Evolutionary conservation across 2,888 invertebrate genomes (phyloP), one percentile per base, ranked within the genome.

Genomic region (Trissonchulus sp.): DNA sequence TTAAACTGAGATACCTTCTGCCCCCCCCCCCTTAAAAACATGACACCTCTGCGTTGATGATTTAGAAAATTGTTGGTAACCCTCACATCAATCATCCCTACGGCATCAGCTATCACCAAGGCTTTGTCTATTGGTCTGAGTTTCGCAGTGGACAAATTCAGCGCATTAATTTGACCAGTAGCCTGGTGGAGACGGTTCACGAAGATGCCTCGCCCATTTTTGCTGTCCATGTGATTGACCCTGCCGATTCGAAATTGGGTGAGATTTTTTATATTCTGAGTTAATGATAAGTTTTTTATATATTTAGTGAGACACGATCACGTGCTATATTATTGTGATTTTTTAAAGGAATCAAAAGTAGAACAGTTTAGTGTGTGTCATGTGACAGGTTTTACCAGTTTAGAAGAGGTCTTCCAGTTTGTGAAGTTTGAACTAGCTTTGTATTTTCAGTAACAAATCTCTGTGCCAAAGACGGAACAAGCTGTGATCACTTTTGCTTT

Each of bases 401-500:
- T n/a, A n/a, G n/a, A n/a, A n/a, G n/a, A n/a, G n/a, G n/a, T n/a
- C n/a, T n/a, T n/a, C n/a, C n/a, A n/a, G n/a, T n/a, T n/a, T n/a
- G n/a, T n/a, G n/a, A n/a, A n/a, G n/a, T n/a, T n/a, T n/a, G n/a
- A n/a, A n/a, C n/a, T n/a, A n/a, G n/a, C n/a, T n/a, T n/a, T 72
- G 72, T 48, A 18, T 31, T 75, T 79, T 3, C 77, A 81, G 80
- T 79, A 33, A 79, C 76, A 18, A 81, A 82, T 73, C 78, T 78
- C 2, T 82, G 82, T 78, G 83, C 84, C 31, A 86, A 85, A 15
- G 84, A 85, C 73, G 87, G 87, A 79, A 81, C 82, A 65, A 79
- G 81, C 62, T 93, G 93, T 84, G 87, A 89, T 0, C 90, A 92
- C 80, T 86, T 93, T 79, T 92, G 93, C 85, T 86, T 93, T 78